Base-by-base conservation (phyloP, 2,888 invertebrate species). In the Noctua fimbriata region DNA sequence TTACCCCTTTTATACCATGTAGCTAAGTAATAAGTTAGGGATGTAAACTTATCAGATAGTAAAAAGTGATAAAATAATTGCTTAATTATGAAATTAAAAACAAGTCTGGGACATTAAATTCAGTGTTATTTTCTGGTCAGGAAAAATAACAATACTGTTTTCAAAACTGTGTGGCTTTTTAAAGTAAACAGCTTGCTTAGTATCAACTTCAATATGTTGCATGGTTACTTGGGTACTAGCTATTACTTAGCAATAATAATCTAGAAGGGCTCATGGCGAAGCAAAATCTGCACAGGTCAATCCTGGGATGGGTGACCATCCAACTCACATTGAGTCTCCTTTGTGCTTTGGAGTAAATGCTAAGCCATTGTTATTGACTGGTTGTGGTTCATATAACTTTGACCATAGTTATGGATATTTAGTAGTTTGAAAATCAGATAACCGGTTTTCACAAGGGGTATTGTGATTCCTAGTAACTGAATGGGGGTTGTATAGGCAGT, bases 51-150 rank as follows among this genome's bases (percentile, higher is more conserved):
- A 65, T 0, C 55, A 67, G 63, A 1, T 12, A 52, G 0, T 41
- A n/a, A 36, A 32, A 47, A 49, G 18, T 79, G 49, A 52, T 41
- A 60, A 63, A 32, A 63, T 32, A 18, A 52, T 76, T 36, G 28
- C 24, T 18, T 28, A 63, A 28, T 24, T 28, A 28, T 10, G 18
- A 67, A 67, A 67, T 28, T n/a, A 44, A 41, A 41, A 66, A 44
- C 21, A n/a, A 67, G n/a, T n/a, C 41, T 66, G 14, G 14, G 41
- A 41, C 9, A 67, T 18, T 16, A 21, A 36, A 65, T 10, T 36
- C 63, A 36, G 32, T 67, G 18, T n/a, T n/a, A 21, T 49, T 36
- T 32, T 60, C 4, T 12, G 21, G n/a, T 36, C 28, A 44, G 16
- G 16, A n/a, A 67, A 28, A 67, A 67, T 44, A 44, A n/a, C 44